Conservation (phyloP, 2,888 invertebrate species). For the Protonemura montana region DNA sequence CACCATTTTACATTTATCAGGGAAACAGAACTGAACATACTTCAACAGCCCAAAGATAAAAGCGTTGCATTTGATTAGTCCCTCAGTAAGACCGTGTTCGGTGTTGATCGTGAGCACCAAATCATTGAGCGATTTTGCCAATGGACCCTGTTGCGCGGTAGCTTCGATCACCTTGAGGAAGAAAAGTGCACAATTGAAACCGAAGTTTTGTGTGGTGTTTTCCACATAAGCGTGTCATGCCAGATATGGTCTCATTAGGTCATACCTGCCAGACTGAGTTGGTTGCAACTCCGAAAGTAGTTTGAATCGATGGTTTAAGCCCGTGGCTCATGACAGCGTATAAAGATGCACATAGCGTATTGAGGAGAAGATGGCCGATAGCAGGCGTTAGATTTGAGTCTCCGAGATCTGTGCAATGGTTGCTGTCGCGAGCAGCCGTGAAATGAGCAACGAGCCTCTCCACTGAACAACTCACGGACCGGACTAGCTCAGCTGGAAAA, state of each 20-base stretch:
- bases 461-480: conserved; percentile 76
- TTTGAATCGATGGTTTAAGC: conserved; percentile 79
- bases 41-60: conserved; percentile 87
- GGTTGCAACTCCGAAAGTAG: conserved; percentile 84
- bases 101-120: conserved; percentile 83
- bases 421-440: conserved; percentile 64
- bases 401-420: conserved; percentile 58
- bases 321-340: conserved; percentile 87
- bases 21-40: conserved; percentile 66
- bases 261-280: conserved; percentile 82
- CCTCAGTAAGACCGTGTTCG: conserved; percentile 83
- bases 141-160: conserved; percentile 84
- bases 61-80: conserved; percentile 86
- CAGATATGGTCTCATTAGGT: background rate
- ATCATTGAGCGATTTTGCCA: conserved; percentile 84
- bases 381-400: conserved; percentile 69
- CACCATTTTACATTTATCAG: too few species aligned
- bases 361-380: conserved; percentile 77
- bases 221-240: background rate
- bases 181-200: too few species aligned
- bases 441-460: conserved; percentile 78
- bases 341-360: conserved; percentile 81
- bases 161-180: conserved; percentile 74
- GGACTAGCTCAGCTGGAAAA: conserved; percentile 66
- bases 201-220: too few species aligned